Evolutionary conservation across 2,113 vertebrate genomes (phyloP).

Genomic region (Chloroceryle aenea): DNA sequence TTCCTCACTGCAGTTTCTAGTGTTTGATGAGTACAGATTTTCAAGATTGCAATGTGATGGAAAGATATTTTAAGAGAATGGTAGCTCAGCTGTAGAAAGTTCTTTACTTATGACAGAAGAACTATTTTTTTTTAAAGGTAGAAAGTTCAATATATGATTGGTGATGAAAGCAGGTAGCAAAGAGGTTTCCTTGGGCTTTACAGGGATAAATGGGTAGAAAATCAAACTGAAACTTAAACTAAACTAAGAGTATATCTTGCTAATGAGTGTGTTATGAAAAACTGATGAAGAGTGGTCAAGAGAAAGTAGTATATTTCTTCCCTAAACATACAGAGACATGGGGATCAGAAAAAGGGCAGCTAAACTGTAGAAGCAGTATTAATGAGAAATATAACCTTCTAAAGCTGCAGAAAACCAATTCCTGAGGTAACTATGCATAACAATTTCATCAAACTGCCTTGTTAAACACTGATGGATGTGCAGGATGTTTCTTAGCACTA

Average conservation of each 20-base stretch:
- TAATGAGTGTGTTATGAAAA: neutral
- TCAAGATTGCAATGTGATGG: neutral
- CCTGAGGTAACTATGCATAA: neutral
- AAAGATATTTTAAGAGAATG: neutral
- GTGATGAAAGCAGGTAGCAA: neutral
- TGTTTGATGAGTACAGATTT: neutral
- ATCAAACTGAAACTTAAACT: neutral
- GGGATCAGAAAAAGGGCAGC: neutral
- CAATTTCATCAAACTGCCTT: neutral
- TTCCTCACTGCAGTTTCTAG: neutral
- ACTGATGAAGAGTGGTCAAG: neutral
- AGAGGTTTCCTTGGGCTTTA: neutral
- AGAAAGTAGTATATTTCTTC: accelerated
- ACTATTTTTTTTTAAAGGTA: neutral
- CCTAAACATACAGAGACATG: neutral
- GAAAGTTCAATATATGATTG: neutral
- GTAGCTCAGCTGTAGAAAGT: neutral
- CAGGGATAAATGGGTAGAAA: neutral
- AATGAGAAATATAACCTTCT: neutral
- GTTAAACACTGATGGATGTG: neutral
- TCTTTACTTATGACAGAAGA: neutral
- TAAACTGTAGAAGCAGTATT: neutral
- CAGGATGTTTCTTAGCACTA: neutral
- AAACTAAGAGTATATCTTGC: neutral
- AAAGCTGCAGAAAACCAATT: neutral